phyloP scores from a whole-genome alignment of 2,888 invertebrate species.

The Panorpa germanica region DNA sequence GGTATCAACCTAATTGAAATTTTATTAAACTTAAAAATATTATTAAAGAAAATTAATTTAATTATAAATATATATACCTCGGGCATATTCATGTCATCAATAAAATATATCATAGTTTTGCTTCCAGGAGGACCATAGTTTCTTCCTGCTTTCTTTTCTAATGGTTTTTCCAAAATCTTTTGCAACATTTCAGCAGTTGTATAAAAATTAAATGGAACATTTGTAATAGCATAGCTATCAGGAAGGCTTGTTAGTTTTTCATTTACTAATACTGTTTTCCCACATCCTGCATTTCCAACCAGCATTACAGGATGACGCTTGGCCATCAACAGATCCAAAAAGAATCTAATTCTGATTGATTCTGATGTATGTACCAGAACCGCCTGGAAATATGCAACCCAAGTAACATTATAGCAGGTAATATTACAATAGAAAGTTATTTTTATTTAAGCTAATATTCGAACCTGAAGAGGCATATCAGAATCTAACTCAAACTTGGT shows the following conservation, averaged over 20 bases:
- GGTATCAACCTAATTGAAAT: slow-evolving; percentile 45
- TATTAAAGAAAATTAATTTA: slow-evolving; percentile 1
- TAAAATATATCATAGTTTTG: slow-evolving; percentile 83
- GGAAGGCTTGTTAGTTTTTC: slow-evolving; percentile 52
- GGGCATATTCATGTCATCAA: slow-evolving; percentile 98
- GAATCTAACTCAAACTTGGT: slow-evolving; percentile 82
- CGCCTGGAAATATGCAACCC: slow-evolving; percentile 36
- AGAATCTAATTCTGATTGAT: slow-evolving; percentile 75
- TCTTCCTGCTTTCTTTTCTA: slow-evolving; percentile 90
- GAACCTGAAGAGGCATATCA: slow-evolving; percentile 74
- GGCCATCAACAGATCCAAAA: slow-evolving; percentile 76
- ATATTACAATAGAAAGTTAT: slow-evolving; percentile 6
- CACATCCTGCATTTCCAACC: slow-evolving; percentile 83
- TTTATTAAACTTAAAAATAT: slow-evolving; percentile 6
- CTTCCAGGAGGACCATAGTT: slow-evolving; percentile 93
- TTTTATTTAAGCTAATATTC: background rate
- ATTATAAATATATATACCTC: slow-evolving; percentile 40
- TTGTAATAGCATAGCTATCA: slow-evolving; percentile 74
- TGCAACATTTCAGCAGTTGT: slow-evolving; percentile 89
- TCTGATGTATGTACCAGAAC: slow-evolving; percentile 85
- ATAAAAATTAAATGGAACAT: slow-evolving; percentile 92
- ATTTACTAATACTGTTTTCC: slow-evolving; percentile 73
- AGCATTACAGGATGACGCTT: slow-evolving; percentile 86
- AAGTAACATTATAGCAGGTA: background rate
- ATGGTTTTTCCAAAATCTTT: slow-evolving; percentile 79